phyloP scores from a whole-genome alignment of 2,797 vertebrate species.

The Esox masquinongy region DNA sequence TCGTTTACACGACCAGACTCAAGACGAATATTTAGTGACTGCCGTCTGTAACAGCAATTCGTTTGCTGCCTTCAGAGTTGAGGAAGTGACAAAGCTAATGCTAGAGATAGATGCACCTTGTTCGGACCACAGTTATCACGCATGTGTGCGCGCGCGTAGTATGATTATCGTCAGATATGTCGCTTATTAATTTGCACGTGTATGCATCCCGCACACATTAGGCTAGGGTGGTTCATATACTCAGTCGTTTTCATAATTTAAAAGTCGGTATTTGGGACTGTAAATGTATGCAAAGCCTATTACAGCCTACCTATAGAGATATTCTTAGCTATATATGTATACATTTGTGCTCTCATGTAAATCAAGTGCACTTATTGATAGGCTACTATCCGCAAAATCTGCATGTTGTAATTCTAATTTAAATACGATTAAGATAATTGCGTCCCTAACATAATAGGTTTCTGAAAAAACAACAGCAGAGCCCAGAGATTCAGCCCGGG shows the following conservation, averaged over 20 bases:
- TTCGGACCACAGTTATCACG: constrained; percentile 3
- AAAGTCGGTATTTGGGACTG: neutral
- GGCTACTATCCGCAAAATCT: neutral
- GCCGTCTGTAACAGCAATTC: constrained; percentile 58
- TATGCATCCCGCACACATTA: neutral
- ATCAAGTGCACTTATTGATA: too few species aligned
- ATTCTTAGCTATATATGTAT: too few species aligned
- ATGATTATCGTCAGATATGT: constrained; percentile 13
- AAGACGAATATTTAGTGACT: constrained; percentile 36
- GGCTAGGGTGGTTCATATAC: neutral
- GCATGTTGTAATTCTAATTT: neutral
- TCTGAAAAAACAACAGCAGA: neutral
- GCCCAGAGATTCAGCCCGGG: neutral
- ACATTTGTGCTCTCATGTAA: too few species aligned
- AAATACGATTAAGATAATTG: neutral
- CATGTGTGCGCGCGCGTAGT: constrained; percentile 25
- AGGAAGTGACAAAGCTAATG: constrained; percentile 55
- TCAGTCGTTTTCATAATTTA: neutral
- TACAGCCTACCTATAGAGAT: too few species aligned
- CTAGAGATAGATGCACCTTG: constrained; percentile 42
- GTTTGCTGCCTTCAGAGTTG: constrained; percentile 28
- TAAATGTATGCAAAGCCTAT: neutral
- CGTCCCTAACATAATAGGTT: neutral
- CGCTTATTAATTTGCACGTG: constrained; percentile 17
- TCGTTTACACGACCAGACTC: constrained; percentile 40